A percentile compares a stretch with the other conserved stretches of the same genome.
phyloP scores from a whole-genome alignment of 2,797 vertebrate species.

The Bryconaethiops microstoma region DNA sequence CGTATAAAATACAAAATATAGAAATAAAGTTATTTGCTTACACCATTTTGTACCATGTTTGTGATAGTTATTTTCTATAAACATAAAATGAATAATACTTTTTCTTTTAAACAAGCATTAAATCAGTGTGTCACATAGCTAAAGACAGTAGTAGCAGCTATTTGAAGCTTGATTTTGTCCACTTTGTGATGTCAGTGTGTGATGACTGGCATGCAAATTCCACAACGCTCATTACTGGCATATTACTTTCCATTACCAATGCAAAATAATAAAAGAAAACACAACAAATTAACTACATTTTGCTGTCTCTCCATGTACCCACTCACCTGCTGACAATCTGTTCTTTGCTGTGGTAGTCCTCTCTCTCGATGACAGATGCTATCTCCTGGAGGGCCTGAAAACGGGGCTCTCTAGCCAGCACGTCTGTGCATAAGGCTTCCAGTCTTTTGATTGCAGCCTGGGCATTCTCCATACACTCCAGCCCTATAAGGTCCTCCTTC shows the following conservation, averaged over 20 bases:
- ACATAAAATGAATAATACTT: not conserved
- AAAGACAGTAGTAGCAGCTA: too few species aligned
- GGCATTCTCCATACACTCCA: slow-evolving; percentile 70
- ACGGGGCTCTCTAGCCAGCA: slow-evolving; percentile 80
- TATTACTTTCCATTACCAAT: too few species aligned
- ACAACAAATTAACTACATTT: too few species aligned
- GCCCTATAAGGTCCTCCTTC: slow-evolving; percentile 71
- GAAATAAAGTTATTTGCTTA: too few species aligned
- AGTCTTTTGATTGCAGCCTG: slow-evolving; percentile 80
- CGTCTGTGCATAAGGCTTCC: slow-evolving; percentile 83
- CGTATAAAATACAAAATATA: too few species aligned
- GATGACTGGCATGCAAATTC: too few species aligned
- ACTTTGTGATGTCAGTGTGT: too few species aligned
- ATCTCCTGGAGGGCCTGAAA: slow-evolving; percentile 82
- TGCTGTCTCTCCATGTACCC: not conserved
- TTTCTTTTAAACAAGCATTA: not conserved
- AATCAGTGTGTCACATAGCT: too few species aligned
- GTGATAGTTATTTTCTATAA: not conserved
- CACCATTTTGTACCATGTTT: not conserved
- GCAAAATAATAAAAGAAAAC: not conserved
- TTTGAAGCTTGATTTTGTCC: too few species aligned
- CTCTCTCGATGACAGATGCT: slow-evolving; percentile 74
- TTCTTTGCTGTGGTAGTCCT: slow-evolving; percentile 82
- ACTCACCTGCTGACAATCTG: slow-evolving; percentile 76
- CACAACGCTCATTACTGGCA: too few species aligned